A percentile compares a stretch with the other conserved stretches of the same genome.
These are phyloP conservation scores for Moxostoma hubbsi DNA, from an alignment of 2,797 vertebrate genomes.

Conservation along the genomic window DNA sequence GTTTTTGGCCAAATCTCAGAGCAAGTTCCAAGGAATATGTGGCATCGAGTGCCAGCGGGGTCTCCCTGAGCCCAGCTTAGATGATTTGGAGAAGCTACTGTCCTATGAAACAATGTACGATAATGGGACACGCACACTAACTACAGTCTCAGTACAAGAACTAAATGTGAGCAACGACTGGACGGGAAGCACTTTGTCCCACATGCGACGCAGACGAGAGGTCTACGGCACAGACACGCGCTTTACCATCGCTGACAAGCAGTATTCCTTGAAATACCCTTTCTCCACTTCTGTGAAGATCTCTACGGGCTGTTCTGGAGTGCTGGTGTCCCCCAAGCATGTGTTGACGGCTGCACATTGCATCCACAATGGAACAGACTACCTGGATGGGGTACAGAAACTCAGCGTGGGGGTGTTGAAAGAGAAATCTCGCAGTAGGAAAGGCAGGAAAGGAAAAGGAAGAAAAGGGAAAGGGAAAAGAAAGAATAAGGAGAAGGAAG, in stretches of 20 bases:
- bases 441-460: conserved; percentile 68
- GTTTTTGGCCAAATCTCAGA: conserved; percentile 83
- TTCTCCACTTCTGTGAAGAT: conserved; percentile 94
- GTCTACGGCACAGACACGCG: conserved; percentile 93
- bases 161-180: conserved; percentile 54
- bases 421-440: conserved; percentile 80
- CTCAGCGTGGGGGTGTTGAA: conserved; percentile 91
- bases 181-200: conserved; percentile 59
- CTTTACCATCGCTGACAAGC: conserved; percentile 92
- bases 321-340: conserved; percentile 89
- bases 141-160: conserved; percentile 77
- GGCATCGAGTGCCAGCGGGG: conserved; percentile 91
- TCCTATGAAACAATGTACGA: conserved; percentile 94
- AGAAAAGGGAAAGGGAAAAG: conserved; percentile 67
- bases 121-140: conserved; percentile 90
- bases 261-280: conserved; percentile 89
- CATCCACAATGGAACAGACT: conserved; percentile 90
- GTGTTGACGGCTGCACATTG: conserved; percentile 97
- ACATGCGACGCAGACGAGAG: conserved; percentile 84
- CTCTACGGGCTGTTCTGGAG: conserved; percentile 94
- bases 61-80: conserved; percentile 79
- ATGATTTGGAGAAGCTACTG: conserved; percentile 87
- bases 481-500: conserved; percentile 65
- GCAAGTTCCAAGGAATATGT: conserved; percentile 81
- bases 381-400: conserved; percentile 86